Evolutionary conservation across 2,888 invertebrate species (phyloP).

Genomic region (Acleris sparsana): DNA sequence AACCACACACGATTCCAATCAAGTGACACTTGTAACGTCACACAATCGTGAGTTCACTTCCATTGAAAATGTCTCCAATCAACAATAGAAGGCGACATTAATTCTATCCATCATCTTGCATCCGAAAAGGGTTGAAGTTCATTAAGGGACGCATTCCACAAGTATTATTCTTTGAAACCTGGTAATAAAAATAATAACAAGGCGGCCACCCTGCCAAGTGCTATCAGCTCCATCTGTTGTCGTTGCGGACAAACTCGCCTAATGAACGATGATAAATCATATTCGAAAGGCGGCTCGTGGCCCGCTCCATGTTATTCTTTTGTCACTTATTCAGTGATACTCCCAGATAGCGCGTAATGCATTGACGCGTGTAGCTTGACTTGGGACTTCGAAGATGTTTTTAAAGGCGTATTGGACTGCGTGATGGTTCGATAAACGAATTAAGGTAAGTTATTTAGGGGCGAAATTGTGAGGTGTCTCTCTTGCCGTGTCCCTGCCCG

Average conservation of each 20-base stretch:
- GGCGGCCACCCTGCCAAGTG: slow-evolving; percentile 84
- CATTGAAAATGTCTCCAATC: slow-evolving; percentile 78
- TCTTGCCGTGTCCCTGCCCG: slow-evolving; percentile 79
- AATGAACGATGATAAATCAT: slow-evolving; percentile 85
- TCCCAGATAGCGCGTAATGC: slow-evolving; percentile 16
- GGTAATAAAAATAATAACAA: slow-evolving; percentile 84
- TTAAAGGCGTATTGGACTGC: slow-evolving; percentile 49
- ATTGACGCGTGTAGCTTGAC: slow-evolving; percentile 21
- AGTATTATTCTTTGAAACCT: slow-evolving; percentile 83
- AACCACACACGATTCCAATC: slow-evolving; percentile 34
- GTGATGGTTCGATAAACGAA: slow-evolving; percentile 34
- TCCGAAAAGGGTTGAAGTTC: slow-evolving; percentile 83
- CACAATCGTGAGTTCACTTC: slow-evolving; percentile 58
- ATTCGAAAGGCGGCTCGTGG: slow-evolving; percentile 80
- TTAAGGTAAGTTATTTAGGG: slow-evolving; percentile 59
- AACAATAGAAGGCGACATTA: slow-evolving; percentile 79
- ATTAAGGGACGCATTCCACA: slow-evolving; percentile 82
- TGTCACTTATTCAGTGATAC: slow-evolving; percentile 41
- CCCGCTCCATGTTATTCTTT: slow-evolving; percentile 65
- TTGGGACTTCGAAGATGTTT: not conserved
- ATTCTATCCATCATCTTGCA: slow-evolving; percentile 81
- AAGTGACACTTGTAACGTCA: slow-evolving; percentile 37
- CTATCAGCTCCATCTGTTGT: slow-evolving; percentile 84
- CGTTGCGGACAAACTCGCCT: slow-evolving; percentile 83
- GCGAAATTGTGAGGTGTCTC: slow-evolving; percentile 74